Conservation (phyloP, 2,888 invertebrate genomes). For the Papilio gigon region DNA sequence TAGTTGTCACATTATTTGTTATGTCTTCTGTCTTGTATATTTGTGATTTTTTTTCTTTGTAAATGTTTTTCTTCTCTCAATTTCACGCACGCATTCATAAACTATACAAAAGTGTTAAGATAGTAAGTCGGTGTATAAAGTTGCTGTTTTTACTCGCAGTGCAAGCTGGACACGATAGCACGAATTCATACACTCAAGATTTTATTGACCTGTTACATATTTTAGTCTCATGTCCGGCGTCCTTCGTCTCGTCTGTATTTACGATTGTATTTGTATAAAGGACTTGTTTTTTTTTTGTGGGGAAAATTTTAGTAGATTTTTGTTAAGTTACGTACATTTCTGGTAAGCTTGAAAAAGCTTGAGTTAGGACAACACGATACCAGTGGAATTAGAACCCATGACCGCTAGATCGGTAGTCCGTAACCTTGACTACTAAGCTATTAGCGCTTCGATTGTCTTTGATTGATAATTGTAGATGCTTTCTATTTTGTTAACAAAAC, state of each 20-base stretch:
- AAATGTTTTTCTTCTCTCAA: background rate
- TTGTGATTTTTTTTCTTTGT: background rate
- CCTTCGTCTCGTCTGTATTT: constrained; percentile 52
- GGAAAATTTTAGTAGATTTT: background rate
- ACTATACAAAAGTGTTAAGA: constrained; percentile 27
- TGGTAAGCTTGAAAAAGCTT: too few species aligned
- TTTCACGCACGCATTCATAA: too few species aligned
- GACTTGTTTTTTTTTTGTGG: constrained; percentile 8
- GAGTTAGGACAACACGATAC: too few species aligned
- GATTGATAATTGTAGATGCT: too few species aligned
- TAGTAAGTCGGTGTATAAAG: constrained; percentile 33
- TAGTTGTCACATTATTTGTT: too few species aligned
- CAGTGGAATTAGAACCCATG: too few species aligned
- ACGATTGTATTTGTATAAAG: constrained; percentile 46
- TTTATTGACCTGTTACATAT: constrained; percentile 53
- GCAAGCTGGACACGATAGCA: constrained; percentile 37
- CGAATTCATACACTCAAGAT: constrained; percentile 50
- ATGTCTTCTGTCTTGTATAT: too few species aligned
- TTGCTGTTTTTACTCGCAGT: constrained; percentile 35
- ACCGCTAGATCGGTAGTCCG: too few species aligned
- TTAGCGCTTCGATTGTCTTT: too few species aligned
- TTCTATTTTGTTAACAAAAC: too few species aligned
- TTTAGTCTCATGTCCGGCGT: constrained; percentile 51
- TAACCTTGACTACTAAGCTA: too few species aligned
- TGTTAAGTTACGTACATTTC: too few species aligned